Evolutionary conservation across 2,113 vertebrate species (phyloP).

Genomic region (Xenopus laevis): DNA sequence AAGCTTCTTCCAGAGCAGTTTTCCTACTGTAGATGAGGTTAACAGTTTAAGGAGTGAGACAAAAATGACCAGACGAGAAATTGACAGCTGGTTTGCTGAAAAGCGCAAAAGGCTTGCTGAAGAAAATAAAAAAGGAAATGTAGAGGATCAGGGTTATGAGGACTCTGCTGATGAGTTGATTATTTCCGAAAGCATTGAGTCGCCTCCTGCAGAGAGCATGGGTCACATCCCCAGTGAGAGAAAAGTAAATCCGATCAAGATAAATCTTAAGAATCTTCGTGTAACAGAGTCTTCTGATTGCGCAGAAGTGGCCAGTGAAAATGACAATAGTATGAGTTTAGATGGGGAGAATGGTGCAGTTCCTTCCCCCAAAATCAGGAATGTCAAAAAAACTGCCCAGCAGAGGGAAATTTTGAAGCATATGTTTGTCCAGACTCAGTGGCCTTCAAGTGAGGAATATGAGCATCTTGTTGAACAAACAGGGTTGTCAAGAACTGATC

Average conservation of each 20-base stretch:
- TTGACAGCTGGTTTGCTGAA: conserved; percentile 93
- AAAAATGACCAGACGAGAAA: conserved; percentile 95
- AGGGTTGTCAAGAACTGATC: conserved; percentile 81
- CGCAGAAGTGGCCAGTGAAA: conserved; percentile 41
- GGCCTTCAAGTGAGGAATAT: conserved; percentile 86
- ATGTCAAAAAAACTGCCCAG: conserved; percentile 84
- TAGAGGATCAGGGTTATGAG: conserved; percentile 51
- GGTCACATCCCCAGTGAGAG: conserved; percentile 53
- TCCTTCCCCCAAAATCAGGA: conserved; percentile 56
- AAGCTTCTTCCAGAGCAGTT: conserved; percentile 80
- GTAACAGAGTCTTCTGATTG: conserved; percentile 85
- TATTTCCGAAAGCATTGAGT: conserved; percentile 54
- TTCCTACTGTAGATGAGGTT: conserved; percentile 83
- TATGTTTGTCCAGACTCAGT: conserved; percentile 89
- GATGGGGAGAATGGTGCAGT: conserved; percentile 55
- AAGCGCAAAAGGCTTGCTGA: conserved; percentile 73
- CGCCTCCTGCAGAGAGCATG: conserved; percentile 54
- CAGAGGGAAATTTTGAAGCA: conserved; percentile 89
- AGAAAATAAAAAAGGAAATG: conserved; percentile 71
- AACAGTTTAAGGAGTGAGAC: conserved; percentile 86
- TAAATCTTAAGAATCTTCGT: conserved; percentile 92
- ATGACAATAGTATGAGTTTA: conserved; percentile 34
- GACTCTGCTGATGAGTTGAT: conserved; percentile 56
- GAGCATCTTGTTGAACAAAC: conserved; percentile 79
- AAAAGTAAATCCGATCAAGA: conserved; percentile 96